These are phyloP conservation scores for Momotus momota DNA, from an alignment of 2,797 vertebrate genomes.

Conservation along the genomic window DNA sequence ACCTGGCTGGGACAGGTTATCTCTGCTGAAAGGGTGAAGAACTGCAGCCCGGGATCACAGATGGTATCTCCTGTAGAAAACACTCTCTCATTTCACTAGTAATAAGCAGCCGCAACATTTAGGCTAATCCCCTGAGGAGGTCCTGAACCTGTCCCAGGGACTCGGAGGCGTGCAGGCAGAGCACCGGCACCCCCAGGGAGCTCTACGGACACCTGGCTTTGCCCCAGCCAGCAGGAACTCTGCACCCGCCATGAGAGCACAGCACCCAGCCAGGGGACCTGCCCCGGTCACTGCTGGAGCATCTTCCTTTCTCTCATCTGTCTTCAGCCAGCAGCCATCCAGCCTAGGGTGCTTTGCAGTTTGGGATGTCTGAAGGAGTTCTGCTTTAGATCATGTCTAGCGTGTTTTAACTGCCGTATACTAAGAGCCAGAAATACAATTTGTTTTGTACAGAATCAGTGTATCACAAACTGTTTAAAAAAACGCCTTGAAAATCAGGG, in stretches of 20 bases:
- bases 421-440: background rate
- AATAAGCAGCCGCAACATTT: accelerated
- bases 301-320: accelerated
- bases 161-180: accelerated
- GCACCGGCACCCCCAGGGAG: accelerated
- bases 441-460: background rate
- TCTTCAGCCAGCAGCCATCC: background rate
- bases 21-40: background rate
- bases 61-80: background rate
- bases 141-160: background rate
- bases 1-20: accelerated
- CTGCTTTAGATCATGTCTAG: background rate
- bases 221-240: accelerated
- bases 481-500: background rate
- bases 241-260: accelerated
- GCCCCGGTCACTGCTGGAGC: accelerated
- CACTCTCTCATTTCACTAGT: background rate
- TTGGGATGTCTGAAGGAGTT: background rate
- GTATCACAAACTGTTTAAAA: background rate
- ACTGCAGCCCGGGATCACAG: background rate
- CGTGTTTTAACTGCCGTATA: background rate
- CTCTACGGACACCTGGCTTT: background rate
- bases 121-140: background rate
- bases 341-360: no score
- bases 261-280: accelerated